Conservation (phyloP, 2,888 invertebrate species). For the Epinotia ramella region DNA sequence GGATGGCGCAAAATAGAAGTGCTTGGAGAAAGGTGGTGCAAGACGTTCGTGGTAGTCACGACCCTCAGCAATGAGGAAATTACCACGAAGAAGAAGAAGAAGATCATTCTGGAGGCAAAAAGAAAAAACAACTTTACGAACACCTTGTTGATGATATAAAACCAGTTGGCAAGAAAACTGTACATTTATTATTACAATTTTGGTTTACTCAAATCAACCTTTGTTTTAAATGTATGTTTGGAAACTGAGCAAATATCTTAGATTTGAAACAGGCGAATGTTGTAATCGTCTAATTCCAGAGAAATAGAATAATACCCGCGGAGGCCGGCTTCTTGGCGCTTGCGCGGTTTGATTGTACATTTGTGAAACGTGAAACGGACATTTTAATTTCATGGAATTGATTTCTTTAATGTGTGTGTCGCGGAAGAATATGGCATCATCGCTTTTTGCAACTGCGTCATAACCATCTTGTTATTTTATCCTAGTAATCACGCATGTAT, state of each 20-base stretch:
- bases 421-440: slow-evolving; percentile 21
- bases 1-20: too few relatives aligned
- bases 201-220: slow-evolving; percentile 51
- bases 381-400: slow-evolving; percentile 52
- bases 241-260: slow-evolving; percentile 69
- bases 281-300: slow-evolving; percentile 78
- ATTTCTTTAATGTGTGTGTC: slow-evolving; percentile 42
- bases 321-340: slow-evolving; percentile 63
- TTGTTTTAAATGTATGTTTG: slow-evolving; percentile 68
- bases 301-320: slow-evolving; percentile 68
- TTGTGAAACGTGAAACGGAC: slow-evolving; percentile 58
- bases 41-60: too few relatives aligned
- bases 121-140: background rate
- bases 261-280: slow-evolving; percentile 69
- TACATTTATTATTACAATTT: slow-evolving; percentile 32
- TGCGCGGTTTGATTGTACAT: slow-evolving; percentile 51
- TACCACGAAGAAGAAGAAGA: too few relatives aligned
- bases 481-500: background rate
- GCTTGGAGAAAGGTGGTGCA: too few relatives aligned
- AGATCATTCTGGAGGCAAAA: background rate
- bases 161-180: slow-evolving; percentile 30
- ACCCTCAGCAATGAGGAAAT: too few relatives aligned
- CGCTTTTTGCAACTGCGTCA: slow-evolving; percentile 22
- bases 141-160: slow-evolving; percentile 19
- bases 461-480: background rate